Percentiles rank a stretch among this genome's conserved stretches.
These are phyloP conservation scores for Agrochola macilenta DNA, from an alignment of 2,888 invertebrate genomes.

Conservation along the genomic window DNA sequence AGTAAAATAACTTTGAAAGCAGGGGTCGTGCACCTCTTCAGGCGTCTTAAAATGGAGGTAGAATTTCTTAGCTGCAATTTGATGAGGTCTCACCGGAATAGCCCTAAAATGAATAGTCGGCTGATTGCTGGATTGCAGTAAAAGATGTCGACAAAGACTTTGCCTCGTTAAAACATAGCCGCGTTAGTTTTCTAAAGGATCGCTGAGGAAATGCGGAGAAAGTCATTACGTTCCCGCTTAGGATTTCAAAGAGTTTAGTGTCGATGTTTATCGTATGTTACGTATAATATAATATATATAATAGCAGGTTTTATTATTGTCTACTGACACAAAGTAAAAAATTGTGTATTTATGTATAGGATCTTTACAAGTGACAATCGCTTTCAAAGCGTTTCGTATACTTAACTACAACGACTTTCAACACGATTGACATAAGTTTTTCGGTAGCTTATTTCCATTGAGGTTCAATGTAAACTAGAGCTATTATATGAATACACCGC, in stretches of 20 bases:
- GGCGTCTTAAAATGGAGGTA: conserved; percentile 22
- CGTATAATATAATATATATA: too few species aligned
- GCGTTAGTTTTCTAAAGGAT: conserved; percentile 53
- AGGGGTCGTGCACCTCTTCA: conserved; percentile 2
- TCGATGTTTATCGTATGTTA: background rate
- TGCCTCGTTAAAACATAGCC: conserved; percentile 64
- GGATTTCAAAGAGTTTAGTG: conserved; percentile 9
- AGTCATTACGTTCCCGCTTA: conserved; percentile 29
- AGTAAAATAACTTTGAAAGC: conserved; percentile 30
- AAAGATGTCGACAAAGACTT: conserved; percentile 69
- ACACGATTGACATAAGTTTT: background rate
- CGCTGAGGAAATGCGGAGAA: conserved; percentile 32
- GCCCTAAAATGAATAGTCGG: conserved; percentile 70
- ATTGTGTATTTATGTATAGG: too few species aligned
- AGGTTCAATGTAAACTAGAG: too few species aligned
- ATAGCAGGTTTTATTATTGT: too few species aligned
- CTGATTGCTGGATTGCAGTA: conserved; percentile 72
- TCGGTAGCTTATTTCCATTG: background rate
- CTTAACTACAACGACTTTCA: background rate
- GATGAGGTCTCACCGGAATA: conserved; percentile 45
- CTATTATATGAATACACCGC: too few species aligned
- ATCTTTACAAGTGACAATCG: background rate
- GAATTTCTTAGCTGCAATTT: conserved; percentile 46
- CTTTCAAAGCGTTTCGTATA: background rate
- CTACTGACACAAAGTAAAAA: too few species aligned